phyloP scores from a whole-genome alignment of 2,797 vertebrate genomes.

The Cyprinella venusta region DNA sequence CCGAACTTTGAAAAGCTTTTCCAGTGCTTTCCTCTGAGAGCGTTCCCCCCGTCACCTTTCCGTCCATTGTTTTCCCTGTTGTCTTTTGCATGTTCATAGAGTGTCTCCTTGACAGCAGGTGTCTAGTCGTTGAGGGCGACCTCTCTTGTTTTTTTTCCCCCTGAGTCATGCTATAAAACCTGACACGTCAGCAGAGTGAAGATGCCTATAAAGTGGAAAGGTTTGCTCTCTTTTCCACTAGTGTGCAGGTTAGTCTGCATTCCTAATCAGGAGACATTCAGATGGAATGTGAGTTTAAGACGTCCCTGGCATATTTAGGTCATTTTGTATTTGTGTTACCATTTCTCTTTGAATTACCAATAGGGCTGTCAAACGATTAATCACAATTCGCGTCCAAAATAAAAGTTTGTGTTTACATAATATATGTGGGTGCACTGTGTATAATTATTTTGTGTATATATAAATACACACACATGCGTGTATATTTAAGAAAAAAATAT shows the following conservation, averaged over 20 bases:
- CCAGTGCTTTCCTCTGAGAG: background rate
- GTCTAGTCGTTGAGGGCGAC: background rate
- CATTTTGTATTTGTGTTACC: background rate
- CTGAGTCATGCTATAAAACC: conserved; percentile 12
- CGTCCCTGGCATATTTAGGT: background rate
- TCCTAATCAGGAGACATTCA: background rate
- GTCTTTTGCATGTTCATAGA: background rate
- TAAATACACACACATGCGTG: no score
- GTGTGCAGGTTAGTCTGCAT: conserved; percentile 1
- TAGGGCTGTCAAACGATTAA: no score
- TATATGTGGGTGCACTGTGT: no score
- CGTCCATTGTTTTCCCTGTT: conserved; percentile 8
- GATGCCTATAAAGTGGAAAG: background rate
- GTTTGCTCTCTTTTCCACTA: background rate
- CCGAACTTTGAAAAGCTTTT: background rate
- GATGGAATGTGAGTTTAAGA: background rate
- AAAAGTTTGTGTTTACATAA: no score
- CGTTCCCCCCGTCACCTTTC: background rate
- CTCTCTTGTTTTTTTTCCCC: conserved; percentile 6
- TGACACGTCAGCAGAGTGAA: conserved; percentile 19
- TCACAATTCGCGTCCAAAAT: no score
- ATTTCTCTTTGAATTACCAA: background rate
- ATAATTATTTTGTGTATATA: no score
- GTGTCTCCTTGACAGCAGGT: background rate
- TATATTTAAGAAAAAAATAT: no score